Conservation (phyloP, 2,888 invertebrate species). For the Brachylomia viminalis region DNA sequence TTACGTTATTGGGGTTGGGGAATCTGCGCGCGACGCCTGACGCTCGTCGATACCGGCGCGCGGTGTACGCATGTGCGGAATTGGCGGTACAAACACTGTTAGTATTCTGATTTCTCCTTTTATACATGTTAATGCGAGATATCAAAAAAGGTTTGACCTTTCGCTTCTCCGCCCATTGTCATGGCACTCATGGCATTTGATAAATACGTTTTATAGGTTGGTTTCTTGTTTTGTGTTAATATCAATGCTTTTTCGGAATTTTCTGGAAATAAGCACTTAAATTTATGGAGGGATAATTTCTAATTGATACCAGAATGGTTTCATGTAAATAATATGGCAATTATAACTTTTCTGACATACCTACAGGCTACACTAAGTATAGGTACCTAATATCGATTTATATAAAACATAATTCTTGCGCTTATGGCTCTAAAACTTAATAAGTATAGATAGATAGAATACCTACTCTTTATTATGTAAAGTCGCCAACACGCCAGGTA, state of each 20-base stretch:
- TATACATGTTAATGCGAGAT: slow-evolving; percentile 86
- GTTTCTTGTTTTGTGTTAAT: slow-evolving; percentile 25
- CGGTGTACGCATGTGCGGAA: slow-evolving; percentile 87
- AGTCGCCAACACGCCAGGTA: no score
- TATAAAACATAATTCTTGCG: background rate
- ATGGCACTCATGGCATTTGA: slow-evolving; percentile 70
- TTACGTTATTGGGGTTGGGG: slow-evolving; percentile 81
- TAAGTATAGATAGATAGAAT: background rate
- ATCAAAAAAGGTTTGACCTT: slow-evolving; percentile 81
- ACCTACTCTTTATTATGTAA: background rate
- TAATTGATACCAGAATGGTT: background rate
- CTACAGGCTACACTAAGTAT: no score
- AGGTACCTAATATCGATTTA: background rate
- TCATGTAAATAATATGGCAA: background rate
- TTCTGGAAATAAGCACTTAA: background rate
- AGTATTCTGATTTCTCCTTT: slow-evolving; percentile 87
- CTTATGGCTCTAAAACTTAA: background rate
- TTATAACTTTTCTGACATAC: background rate
- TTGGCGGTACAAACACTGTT: slow-evolving; percentile 77
- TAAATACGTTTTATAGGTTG: slow-evolving; percentile 67
- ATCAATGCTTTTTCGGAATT: background rate
- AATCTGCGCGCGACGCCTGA: slow-evolving; percentile 80
- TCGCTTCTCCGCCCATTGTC: slow-evolving; percentile 72
- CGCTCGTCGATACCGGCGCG: slow-evolving; percentile 80
- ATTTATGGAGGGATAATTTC: background rate